Conservation (phyloP, 2,797 vertebrate genomes). For the Gymnoscopelus braueri region DNA sequence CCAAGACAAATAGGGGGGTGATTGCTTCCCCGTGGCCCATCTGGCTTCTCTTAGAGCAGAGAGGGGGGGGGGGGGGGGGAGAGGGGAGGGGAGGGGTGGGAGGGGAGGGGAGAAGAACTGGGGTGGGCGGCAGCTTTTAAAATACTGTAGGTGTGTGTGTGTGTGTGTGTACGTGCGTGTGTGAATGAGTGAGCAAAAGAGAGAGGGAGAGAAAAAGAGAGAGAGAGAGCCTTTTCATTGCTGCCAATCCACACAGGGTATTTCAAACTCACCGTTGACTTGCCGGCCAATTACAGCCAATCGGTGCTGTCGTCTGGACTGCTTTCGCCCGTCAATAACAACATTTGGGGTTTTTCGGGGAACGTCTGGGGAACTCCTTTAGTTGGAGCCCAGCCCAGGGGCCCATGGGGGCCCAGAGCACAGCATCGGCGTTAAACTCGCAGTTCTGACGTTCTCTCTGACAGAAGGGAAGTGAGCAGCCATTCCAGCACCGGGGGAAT, state of each 20-base stretch:
- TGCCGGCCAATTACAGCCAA: constrained; percentile 78
- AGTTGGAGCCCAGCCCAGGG: constrained; percentile 40
- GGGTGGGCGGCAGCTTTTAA: no score
- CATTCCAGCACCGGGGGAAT: constrained; percentile 50
- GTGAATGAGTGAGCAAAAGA: constrained; percentile 16
- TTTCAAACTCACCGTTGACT: constrained; percentile 78
- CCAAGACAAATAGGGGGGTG: constrained; percentile 85
- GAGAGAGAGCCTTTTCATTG: constrained; percentile 55
- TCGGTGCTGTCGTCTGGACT: constrained; percentile 72
- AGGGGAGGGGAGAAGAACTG: constrained; percentile 22
- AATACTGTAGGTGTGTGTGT: constrained; percentile 3
- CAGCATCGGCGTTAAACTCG: constrained; percentile 21
- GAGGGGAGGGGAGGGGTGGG: constrained; percentile 61
- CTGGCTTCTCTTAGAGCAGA: constrained; percentile 80
- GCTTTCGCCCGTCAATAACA: constrained; percentile 81
- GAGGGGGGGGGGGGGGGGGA: constrained; percentile 57
- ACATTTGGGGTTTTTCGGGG: constrained; percentile 62
- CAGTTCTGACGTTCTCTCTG: constrained; percentile 50
- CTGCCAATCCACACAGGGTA: constrained; percentile 77
- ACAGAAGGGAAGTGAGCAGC: constrained; percentile 56
- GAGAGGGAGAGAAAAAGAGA: not conserved
- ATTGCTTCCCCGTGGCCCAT: constrained; percentile 83
- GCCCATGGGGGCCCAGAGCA: constrained; percentile 21
- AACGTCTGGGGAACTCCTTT: constrained; percentile 55
- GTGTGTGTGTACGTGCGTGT: constrained; percentile 9